phyloP scores from a whole-genome alignment of 2,797 vertebrate species.

The Typhlichthys eigenmanni region DNA sequence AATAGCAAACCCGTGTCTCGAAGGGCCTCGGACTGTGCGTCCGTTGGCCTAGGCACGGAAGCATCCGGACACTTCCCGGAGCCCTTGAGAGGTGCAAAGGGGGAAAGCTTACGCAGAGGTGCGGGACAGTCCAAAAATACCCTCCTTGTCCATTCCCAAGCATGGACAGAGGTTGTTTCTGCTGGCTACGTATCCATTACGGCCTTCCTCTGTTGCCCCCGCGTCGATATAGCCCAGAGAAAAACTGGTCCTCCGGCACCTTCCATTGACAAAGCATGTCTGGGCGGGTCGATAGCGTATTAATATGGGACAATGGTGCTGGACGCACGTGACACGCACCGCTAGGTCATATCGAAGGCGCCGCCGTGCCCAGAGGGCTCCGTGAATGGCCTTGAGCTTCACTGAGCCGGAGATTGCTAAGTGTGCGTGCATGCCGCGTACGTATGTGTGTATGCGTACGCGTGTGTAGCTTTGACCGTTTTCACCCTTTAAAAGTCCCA shows the following conservation, averaged over 20 bases:
- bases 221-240: slow-evolving; percentile 73
- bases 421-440: slow-evolving; percentile 6
- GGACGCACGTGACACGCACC: slow-evolving; percentile 66
- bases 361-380: slow-evolving; percentile 65
- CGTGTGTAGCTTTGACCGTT: slow-evolving; percentile 30
- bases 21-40: slow-evolving; percentile 57
- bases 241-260: slow-evolving; percentile 70
- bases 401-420: slow-evolving; percentile 50
- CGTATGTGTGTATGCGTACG: slow-evolving; percentile 21
- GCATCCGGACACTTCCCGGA: slow-evolving; percentile 63
- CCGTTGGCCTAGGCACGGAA: slow-evolving; percentile 59
- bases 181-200: slow-evolving; percentile 79
- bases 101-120: slow-evolving; percentile 63
- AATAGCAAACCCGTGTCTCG: slow-evolving; percentile 71
- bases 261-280: slow-evolving; percentile 78
- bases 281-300: slow-evolving; percentile 80
- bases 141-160: slow-evolving; percentile 56
- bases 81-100: slow-evolving; percentile 58
- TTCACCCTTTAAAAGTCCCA: slow-evolving; percentile 61
- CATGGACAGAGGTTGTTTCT: slow-evolving; percentile 66
- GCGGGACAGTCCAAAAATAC: slow-evolving; percentile 28
- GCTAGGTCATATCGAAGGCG: slow-evolving; percentile 68
- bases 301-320: slow-evolving; percentile 80
- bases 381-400: slow-evolving; percentile 70
- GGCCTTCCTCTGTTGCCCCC: slow-evolving; percentile 71